These are phyloP conservation scores for Mirounga angustirostris DNA, from an alignment of 2,113 vertebrate species.

Conservation along the genomic window DNA sequence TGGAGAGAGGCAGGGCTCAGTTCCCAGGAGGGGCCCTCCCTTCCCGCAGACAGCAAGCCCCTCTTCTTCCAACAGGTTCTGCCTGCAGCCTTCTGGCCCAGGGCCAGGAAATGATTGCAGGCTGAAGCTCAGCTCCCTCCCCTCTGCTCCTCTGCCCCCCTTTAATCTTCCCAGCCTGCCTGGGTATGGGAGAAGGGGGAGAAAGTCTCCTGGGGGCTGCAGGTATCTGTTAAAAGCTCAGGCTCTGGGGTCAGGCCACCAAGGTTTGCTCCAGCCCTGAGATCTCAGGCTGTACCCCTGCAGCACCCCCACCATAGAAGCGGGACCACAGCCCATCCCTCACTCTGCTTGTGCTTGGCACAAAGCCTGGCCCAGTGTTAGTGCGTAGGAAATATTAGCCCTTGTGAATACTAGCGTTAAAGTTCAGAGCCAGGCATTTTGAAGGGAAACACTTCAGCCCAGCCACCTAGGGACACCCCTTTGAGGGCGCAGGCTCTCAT, in stretches of 20 bases:
- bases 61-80: not conserved
- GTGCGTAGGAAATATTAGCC: not conserved
- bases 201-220: not conserved
- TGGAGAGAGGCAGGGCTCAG: not conserved
- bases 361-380: not conserved
- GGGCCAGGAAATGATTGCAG: slow-evolving; percentile 23
- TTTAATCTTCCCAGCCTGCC: not conserved
- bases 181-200: not conserved
- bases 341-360: not conserved
- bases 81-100: slow-evolving; percentile 29
- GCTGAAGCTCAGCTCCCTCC: not conserved
- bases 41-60: not conserved
- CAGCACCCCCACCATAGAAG: not conserved
- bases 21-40: not conserved
- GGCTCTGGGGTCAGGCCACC: not conserved
- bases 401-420: accelerated
- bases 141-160: not conserved
- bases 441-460: not conserved
- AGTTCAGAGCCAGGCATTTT: not conserved
- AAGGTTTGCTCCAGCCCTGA: not conserved
- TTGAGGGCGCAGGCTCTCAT: not conserved
- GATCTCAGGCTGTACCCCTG: not conserved
- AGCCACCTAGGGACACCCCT: not conserved
- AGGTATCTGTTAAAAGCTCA: not conserved
- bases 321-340: not conserved